Conservation (phyloP, 2,113 vertebrate genomes). For the Tragulus kanchil region DNA sequence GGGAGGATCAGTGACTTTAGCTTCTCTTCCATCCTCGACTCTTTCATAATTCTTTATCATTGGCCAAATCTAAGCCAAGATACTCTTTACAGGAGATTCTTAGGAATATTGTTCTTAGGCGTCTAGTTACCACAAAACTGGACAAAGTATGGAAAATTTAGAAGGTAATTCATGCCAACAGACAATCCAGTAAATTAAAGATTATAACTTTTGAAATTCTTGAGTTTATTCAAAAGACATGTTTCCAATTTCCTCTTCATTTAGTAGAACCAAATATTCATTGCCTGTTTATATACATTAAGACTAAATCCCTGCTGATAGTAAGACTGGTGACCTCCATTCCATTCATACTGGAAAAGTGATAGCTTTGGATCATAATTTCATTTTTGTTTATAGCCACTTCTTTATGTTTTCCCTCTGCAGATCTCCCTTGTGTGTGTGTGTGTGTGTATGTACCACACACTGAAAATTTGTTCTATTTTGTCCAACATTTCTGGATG, state of each 20-base stretch:
- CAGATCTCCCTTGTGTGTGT: background rate
- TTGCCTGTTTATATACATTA: background rate
- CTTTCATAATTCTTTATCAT: background rate
- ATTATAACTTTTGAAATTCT: background rate
- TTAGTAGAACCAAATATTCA: background rate
- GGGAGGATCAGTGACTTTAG: background rate
- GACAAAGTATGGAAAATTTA: background rate
- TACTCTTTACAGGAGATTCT: background rate
- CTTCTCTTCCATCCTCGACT: background rate
- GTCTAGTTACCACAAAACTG: background rate
- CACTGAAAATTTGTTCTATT: constrained; percentile 9
- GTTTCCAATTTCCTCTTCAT: background rate
- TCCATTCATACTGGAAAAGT: background rate
- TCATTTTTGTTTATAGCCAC: background rate
- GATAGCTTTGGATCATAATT: background rate
- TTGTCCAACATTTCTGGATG: background rate
- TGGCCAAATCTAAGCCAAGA: constrained; percentile 15
- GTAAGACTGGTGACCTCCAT: background rate
- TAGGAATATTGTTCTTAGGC: background rate
- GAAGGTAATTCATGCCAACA: background rate
- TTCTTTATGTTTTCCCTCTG: background rate
- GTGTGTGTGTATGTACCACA: background rate
- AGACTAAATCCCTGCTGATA: background rate
- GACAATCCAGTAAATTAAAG: background rate
- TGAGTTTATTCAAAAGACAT: background rate